These are phyloP conservation scores for Diarsia dahlii DNA, from an alignment of 2,888 invertebrate genomes.

Conservation along the genomic window DNA sequence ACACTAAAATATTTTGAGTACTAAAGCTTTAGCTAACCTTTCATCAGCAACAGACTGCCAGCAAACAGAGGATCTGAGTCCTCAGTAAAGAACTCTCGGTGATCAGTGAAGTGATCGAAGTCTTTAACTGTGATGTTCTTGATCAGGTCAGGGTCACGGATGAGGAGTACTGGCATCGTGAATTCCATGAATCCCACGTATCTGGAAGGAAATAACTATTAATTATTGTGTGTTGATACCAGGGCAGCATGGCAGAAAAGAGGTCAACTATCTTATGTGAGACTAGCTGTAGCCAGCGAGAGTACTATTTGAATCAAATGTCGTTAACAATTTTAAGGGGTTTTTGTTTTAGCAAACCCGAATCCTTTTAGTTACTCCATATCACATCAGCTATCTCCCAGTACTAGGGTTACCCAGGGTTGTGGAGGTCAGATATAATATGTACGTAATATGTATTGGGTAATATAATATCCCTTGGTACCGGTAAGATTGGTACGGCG, in stretches of 20 bases:
- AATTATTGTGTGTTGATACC: background rate
- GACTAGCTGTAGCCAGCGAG: no score
- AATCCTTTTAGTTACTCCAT: no score
- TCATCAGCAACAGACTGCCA: constrained; percentile 79
- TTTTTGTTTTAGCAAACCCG: no score
- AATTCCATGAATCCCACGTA: constrained; percentile 85
- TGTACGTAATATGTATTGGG: background rate
- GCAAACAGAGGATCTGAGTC: constrained; percentile 84
- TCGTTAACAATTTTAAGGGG: no score
- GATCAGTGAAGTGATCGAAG: constrained; percentile 90
- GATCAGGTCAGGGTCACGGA: constrained; percentile 89
- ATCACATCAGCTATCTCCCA: no score
- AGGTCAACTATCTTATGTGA: background rate
- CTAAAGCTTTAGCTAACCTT: constrained; percentile 69
- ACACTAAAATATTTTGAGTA: no score
- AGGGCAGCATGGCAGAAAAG: background rate
- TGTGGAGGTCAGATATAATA: no score
- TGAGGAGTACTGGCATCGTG: constrained; percentile 79
- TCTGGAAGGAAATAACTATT: constrained; percentile 68
- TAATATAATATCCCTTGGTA: background rate
- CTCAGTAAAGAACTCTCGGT: constrained; percentile 78
- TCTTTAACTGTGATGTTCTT: constrained; percentile 90
- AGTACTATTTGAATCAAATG: no score
- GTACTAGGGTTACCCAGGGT: no score
- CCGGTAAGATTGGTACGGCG: background rate